phyloP scores from a whole-genome alignment of 2,888 invertebrate genomes.

The Cloeon dipterum region DNA sequence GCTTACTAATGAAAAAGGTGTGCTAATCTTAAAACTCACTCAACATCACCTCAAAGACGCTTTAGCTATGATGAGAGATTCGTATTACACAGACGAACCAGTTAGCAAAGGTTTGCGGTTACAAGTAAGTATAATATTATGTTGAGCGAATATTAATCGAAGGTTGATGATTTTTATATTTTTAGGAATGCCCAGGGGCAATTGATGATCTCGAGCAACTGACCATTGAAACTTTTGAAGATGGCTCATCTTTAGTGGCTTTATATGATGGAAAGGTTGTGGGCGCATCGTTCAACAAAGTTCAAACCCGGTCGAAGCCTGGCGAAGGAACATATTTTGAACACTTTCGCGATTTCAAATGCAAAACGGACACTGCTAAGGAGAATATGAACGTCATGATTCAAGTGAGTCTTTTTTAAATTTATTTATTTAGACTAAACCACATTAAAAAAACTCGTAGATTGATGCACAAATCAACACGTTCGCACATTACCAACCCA shows the following conservation, averaged over 20 bases:
- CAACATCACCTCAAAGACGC: not conserved
- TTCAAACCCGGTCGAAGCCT: not conserved
- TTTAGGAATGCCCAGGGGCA: not conserved
- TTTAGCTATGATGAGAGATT: not conserved
- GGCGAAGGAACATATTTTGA: not conserved
- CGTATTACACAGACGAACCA: not conserved
- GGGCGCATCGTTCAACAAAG: constrained; percentile 2
- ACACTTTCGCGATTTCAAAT: not conserved
- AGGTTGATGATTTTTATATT: no score
- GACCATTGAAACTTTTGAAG: not conserved
- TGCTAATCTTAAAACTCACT: not conserved
- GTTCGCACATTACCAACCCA: no score
- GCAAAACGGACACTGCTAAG: not conserved
- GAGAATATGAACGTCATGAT: not conserved
- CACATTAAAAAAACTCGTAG: no score
- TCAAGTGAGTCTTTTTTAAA: no score
- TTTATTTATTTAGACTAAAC: no score
- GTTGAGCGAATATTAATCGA: no score
- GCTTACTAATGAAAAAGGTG: not conserved
- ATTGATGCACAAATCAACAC: no score
- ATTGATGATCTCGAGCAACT: not conserved
- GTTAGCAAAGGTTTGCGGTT: not conserved
- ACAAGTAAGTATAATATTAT: not conserved
- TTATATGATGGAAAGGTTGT: not conserved
- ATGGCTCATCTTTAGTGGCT: constrained; percentile 1